Evolutionary conservation across 2,888 invertebrate genomes (phyloP).

Genomic region (Chaetogeoica ovagalla): DNA sequence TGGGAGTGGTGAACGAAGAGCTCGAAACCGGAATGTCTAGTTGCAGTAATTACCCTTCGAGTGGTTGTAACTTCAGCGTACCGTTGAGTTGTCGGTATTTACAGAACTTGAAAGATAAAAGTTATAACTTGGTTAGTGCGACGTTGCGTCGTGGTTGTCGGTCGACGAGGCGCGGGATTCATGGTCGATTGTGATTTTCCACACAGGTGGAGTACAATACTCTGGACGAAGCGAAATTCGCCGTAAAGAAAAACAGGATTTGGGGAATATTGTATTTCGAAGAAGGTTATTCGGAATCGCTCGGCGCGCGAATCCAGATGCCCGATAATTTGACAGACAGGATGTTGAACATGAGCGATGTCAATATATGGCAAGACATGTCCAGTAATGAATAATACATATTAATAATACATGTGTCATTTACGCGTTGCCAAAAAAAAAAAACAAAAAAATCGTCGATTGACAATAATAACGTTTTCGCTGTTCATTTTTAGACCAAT

Average conservation of each 20-base stretch:
- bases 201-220: conserved; percentile 64
- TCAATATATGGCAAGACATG: conserved; percentile 78
- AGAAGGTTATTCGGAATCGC: conserved; percentile 73
- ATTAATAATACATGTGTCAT: not conserved
- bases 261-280: conserved; percentile 78
- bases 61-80: conserved; percentile 54
- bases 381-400: conserved; percentile 74
- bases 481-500: conserved; percentile 55
- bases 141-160: too few relatives aligned
- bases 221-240: conserved; percentile 68
- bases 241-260: conserved; percentile 71
- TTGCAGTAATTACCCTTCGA: conserved; percentile 56
- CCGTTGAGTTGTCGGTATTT: conserved; percentile 64
- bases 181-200: conserved; percentile 16
- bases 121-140: conserved; percentile 68
- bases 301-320: conserved; percentile 67
- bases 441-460: not conserved
- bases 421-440: not conserved
- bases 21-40: conserved; percentile 55
- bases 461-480: conserved; percentile 54
- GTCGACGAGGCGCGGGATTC: too few relatives aligned
- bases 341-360: conserved; percentile 68
- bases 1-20: conserved; percentile 84
- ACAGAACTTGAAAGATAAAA: conserved; percentile 69
- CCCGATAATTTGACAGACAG: conserved; percentile 66